Conservation (phyloP, 2,888 invertebrate genomes). For the Drosophila greeni region DNA sequence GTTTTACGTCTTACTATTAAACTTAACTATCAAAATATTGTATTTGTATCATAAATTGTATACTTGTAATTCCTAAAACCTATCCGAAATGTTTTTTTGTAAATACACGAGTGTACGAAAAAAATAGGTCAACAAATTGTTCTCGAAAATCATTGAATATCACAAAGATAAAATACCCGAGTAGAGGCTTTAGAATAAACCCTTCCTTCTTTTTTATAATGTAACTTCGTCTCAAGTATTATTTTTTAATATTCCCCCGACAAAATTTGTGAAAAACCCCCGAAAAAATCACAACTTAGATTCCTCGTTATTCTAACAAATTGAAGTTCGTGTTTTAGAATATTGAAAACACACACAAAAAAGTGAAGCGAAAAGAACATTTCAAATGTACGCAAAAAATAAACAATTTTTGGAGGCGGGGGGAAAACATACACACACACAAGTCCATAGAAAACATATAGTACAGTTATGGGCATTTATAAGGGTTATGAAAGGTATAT, state of each 20-base stretch:
- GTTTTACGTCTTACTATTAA: slow-evolving; percentile 38
- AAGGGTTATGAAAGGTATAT: slow-evolving; percentile 36
- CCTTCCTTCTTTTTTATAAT: slow-evolving; percentile 7
- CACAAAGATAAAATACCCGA: slow-evolving; percentile 21
- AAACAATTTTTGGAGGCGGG: slow-evolving; percentile 38
- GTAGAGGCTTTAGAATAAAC: slow-evolving; percentile 19
- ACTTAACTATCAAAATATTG: slow-evolving; percentile 32
- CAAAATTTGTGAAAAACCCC: background rate
- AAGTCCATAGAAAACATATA: slow-evolving; percentile 45
- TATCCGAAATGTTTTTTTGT: slow-evolving; percentile 28
- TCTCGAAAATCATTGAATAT: slow-evolving; percentile 17
- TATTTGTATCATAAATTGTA: slow-evolving; percentile 42
- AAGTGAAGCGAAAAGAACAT: slow-evolving; percentile 49
- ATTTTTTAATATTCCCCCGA: slow-evolving; percentile 15
- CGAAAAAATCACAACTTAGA: background rate
- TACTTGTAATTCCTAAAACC: slow-evolving; percentile 34
- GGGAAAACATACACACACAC: slow-evolving; percentile 5
- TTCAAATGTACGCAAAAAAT: slow-evolving; percentile 61
- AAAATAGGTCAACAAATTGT: slow-evolving; percentile 12
- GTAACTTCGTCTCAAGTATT: slow-evolving; percentile 21
- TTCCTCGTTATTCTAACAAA: slow-evolving; percentile 5
- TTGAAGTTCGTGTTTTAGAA: slow-evolving; percentile 21
- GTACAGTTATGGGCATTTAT: slow-evolving; percentile 60
- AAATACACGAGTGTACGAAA: slow-evolving; percentile 24
- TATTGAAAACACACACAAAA: slow-evolving; percentile 34